These are phyloP conservation scores for Limenitis camilla DNA, from an alignment of 2,888 invertebrate species.

Conservation along the genomic window DNA sequence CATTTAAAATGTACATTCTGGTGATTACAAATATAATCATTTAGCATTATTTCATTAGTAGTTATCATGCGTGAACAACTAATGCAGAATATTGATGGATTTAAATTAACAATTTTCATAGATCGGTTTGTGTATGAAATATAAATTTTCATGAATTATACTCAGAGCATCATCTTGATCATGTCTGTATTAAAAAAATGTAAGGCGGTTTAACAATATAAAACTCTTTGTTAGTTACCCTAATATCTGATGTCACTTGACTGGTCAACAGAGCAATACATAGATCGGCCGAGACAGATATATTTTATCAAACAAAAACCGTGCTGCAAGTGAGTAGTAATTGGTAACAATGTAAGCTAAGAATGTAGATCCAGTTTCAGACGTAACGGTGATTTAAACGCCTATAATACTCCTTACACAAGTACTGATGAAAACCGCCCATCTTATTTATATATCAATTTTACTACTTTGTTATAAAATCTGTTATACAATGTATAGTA, in stretches of 20 bases:
- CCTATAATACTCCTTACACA: slow-evolving; percentile 3
- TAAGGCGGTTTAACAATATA: not conserved
- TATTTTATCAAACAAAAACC: slow-evolving; percentile 57
- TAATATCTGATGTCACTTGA: slow-evolving; percentile 44
- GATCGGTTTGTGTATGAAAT: no score
- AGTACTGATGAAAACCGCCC: not conserved
- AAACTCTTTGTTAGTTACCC: not conserved
- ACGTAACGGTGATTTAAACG: slow-evolving; percentile 20
- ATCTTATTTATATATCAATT: slow-evolving; percentile 4
- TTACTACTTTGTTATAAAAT: not conserved
- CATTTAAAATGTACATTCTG: slow-evolving; percentile 1
- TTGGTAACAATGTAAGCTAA: slow-evolving; percentile 31
- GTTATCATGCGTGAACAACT: slow-evolving; percentile 2
- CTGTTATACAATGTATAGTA: no score
- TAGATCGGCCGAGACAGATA: slow-evolving; percentile 45
- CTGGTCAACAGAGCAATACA: slow-evolving; percentile 55
- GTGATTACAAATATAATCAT: slow-evolving; percentile 1
- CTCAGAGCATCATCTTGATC: no score
- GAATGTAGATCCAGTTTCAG: slow-evolving; percentile 22
- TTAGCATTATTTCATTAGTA: not conserved
- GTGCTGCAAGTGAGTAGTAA: slow-evolving; percentile 53
- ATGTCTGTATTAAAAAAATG: not conserved
- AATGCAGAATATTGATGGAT: not conserved
- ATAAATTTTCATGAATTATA: no score
- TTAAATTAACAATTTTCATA: not conserved